Evolutionary conservation across 2,888 invertebrate genomes (phyloP).

Genomic region (Spilosoma lubricipeda): DNA sequence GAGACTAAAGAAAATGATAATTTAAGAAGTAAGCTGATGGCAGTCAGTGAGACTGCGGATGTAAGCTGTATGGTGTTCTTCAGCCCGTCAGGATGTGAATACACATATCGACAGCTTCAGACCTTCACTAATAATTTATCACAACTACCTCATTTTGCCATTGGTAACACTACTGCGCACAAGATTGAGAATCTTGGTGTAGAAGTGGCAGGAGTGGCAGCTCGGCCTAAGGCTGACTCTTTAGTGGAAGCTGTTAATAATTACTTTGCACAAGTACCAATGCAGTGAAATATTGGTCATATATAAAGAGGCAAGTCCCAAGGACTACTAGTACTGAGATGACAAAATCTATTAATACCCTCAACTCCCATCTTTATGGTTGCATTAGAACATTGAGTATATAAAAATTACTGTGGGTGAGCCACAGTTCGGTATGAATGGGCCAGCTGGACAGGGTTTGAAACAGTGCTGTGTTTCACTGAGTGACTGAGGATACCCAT

Average conservation of each 20-base stretch:
- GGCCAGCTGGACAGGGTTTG: no score
- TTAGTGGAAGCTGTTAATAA: slow-evolving; percentile 66
- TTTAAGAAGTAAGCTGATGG: slow-evolving; percentile 65
- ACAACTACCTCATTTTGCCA: slow-evolving; percentile 76
- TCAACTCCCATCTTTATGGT: not conserved
- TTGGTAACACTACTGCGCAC: slow-evolving; percentile 80
- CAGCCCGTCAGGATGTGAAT: slow-evolving; percentile 80
- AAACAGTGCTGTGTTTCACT: no score
- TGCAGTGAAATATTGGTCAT: not conserved
- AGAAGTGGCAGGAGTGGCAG: slow-evolving; percentile 77
- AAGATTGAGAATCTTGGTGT: slow-evolving; percentile 78
- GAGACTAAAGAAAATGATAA: slow-evolving; percentile 77
- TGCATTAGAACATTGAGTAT: no score
- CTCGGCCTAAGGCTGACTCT: slow-evolving; percentile 67
- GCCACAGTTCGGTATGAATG: no score
- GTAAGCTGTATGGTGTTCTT: slow-evolving; percentile 79
- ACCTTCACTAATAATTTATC: slow-evolving; percentile 73
- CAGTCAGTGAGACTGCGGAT: slow-evolving; percentile 56
- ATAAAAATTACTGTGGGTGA: no score
- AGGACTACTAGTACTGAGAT: not conserved
- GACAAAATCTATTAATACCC: not conserved
- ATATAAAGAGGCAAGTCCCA: no score
- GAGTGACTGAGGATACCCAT: no score
- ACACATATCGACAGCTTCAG: slow-evolving; percentile 76
- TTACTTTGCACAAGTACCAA: slow-evolving; percentile 62